Percentiles rank a stretch among this genome's conserved stretches.
phyloP scores from a whole-genome alignment of 1,140 invertebrate genomes.

The Drosophila novamexicana region DNA sequence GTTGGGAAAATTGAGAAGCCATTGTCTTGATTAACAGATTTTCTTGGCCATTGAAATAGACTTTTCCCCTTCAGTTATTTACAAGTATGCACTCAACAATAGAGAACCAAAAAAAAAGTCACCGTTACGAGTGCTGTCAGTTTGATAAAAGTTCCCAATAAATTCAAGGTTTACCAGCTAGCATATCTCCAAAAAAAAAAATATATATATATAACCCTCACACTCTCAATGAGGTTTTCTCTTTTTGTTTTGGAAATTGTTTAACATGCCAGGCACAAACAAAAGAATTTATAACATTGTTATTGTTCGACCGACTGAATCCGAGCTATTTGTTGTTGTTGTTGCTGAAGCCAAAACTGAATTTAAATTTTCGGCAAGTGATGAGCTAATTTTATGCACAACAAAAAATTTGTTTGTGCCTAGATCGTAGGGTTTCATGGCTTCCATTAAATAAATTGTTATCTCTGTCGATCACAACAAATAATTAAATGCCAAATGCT shows the following conservation, averaged over 20 bases:
- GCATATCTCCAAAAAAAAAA: not conserved
- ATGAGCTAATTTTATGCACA: constrained; percentile 80
- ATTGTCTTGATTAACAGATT: constrained; percentile 11
- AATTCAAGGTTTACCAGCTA: constrained; percentile 34
- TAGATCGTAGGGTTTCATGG: constrained; percentile 2
- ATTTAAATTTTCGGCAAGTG: constrained; percentile 72
- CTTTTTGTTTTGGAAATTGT: constrained; percentile 65
- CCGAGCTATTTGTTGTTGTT: constrained; percentile 44
- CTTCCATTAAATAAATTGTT: constrained; percentile 50
- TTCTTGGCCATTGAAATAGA: constrained; percentile 13
- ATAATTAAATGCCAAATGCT: constrained; percentile 58
- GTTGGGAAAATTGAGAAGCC: constrained; percentile 1
- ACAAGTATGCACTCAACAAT: constrained; percentile 24
- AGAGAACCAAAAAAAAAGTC: not conserved
- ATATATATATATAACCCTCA: too few relatives aligned
- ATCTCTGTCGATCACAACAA: constrained; percentile 48
- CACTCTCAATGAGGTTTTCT: constrained; percentile 42
- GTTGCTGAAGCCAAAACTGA: constrained; percentile 55
- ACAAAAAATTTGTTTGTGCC: constrained; percentile 54
- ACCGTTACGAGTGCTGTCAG: constrained; percentile 39
- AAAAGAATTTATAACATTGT: constrained; percentile 81
- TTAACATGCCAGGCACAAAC: constrained; percentile 73
- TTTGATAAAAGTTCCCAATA: constrained; percentile 37
- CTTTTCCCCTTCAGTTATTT: constrained; percentile 20
- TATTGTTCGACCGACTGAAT: constrained; percentile 41